phyloP scores from a whole-genome alignment of 2,888 invertebrate species.

The Lasioglossum marginatum region DNA sequence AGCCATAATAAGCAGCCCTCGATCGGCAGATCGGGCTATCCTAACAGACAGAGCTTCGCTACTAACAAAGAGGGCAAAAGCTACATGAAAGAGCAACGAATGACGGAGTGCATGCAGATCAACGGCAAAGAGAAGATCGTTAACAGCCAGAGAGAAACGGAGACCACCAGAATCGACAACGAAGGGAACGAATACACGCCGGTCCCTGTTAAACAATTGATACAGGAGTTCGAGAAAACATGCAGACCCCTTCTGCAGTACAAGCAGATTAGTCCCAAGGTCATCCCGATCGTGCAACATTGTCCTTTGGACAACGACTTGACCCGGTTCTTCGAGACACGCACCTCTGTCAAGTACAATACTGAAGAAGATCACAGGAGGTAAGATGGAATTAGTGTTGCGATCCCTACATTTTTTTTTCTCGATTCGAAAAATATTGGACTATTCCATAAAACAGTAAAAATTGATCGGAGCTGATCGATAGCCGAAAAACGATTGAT shows the following conservation, averaged over 20 bases:
- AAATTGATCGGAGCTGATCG: no score
- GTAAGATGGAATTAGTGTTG: conserved; percentile 45
- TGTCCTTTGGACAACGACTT: conserved; percentile 78
- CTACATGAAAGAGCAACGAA: conserved; percentile 79
- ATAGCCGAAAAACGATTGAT: neutral
- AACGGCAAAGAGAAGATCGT: conserved; percentile 44
- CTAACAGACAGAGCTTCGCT: conserved; percentile 52
- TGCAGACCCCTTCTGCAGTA: conserved; percentile 86
- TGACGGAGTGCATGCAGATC: conserved; percentile 69
- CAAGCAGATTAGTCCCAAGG: conserved; percentile 84
- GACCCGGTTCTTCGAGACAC: conserved; percentile 80
- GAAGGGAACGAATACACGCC: conserved; percentile 81
- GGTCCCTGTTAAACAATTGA: conserved; percentile 85
- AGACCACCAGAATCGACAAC: conserved; percentile 18
- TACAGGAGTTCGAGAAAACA: conserved; percentile 88
- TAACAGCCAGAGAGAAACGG: conserved; percentile 40
- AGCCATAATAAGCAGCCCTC: conserved; percentile 54
- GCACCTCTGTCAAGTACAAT: conserved; percentile 68
- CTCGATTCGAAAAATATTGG: no score
- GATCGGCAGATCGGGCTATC: conserved; percentile 49
- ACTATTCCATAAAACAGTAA: no score
- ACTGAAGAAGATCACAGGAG: conserved; percentile 64
- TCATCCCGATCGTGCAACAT: conserved; percentile 75
- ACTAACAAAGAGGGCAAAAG: conserved; percentile 52
- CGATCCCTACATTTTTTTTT: neutral